Evolutionary conservation across 2,113 vertebrate genomes (phyloP), one percentile per base, ranked within the genome.

Genomic region (Ia io): DNA sequence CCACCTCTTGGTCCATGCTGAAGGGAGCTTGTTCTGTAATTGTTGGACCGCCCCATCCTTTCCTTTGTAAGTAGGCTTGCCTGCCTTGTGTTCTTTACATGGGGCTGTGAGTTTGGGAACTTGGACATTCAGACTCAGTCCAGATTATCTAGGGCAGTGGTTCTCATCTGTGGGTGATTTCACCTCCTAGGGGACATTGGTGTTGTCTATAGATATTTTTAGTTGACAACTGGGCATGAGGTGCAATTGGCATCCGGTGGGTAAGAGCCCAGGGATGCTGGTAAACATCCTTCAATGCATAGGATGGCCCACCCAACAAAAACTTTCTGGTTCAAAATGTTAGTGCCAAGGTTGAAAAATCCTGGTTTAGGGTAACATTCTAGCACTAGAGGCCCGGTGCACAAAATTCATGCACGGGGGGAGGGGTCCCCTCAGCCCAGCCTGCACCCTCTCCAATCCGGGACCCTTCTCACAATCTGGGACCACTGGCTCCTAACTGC

Each of bases 221-320:
- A 71, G 28, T 79, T 96, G 69, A 76, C 47, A 83, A 59, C 9
- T 84, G 35, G 35, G 35, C 30, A 35, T 65, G 65, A 44, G 37
- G 35, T 78, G 13, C 47, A 13, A 35, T 42, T 82, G 83, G 49
- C 87, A 35, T 88, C 78, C 79, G 70, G 56, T 32, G 40, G 42
- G 61, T 63, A 92, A 92, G 84, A 86, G 28, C n/a, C n/a, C 44
- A 56, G 53, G 53, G 80, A 56, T 77, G 44, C 80, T 95, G 44
- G 73, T 76, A 90, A 94, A 69, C 32, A 89, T 59, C 25, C 35
- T 95, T 63, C 5, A 56, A 35, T 18, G 56, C 78, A 80, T 7
- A 77, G 37, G 12, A 82, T 32, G 32, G 3, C 23, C 20, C 35
- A 7, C 2, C 12, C 30, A 69, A 37, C 23, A 59, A 86, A 78